Evolutionary conservation across 2,797 vertebrate species (phyloP), one percentile per base, ranked within the genome.

Genomic region (Salmo trutta): DNA sequence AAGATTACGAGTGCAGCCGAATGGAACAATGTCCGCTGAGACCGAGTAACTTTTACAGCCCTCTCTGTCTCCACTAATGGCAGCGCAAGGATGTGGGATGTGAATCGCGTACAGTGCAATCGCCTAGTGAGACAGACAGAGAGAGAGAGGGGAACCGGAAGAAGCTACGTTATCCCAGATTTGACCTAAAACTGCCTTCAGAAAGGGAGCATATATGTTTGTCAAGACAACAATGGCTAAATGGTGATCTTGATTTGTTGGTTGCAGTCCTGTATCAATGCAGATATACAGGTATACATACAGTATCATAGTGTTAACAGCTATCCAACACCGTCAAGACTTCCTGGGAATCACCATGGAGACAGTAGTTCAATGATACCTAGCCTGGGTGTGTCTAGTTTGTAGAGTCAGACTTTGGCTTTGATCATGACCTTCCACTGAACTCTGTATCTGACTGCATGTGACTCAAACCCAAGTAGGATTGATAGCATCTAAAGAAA

Each of bases 11-110:
- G 83, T 77, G 86, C 85, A 83, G 75, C 78, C 77, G 75, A 84
- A 82, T 41, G 77, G 79, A 88, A 90, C 87, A 78, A 75, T 62
- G 47, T 86, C 87, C 84, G 82, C 86, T 85, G 86, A 91, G 86
- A 87, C 73, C 62, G 83, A 87, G 83, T 86, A 84, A 89, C 82
- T 86, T 89, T 80, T 80, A 78, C 81, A 82, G 82, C 85, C 78
- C 21, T 24, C 59, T 64, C 59, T 24, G 6, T 75, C 77, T 80
- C 73, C 74, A 74, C 85, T 81, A 86, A 80, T 73, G 78, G 79
- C 33, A 2, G 77, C 41, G 74, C 74, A 71, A 2, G 8, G 51
- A 75, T 67, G 56, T 36, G 47, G 79, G 8, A 29, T 16, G 64
- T 24, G 29, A 64, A 33, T 36, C 4, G 19, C 6, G 4, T 29